Evolutionary conservation across 2,113 vertebrate species (phyloP).

Genomic region (Trematocara stigmaticum): DNA sequence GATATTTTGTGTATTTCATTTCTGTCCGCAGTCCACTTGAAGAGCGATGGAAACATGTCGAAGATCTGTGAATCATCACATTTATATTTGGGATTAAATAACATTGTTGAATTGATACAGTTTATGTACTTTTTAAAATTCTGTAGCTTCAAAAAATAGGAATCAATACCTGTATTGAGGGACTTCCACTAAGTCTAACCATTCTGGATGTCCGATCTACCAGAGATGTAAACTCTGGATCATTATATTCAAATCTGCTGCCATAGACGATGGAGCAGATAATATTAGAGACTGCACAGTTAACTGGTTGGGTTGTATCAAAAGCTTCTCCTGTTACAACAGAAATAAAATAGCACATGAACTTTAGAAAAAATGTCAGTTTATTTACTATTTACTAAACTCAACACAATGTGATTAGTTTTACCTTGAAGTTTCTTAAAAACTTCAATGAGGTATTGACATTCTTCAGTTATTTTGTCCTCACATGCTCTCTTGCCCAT

Average conservation of each 20-base stretch:
- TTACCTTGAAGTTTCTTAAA: not conserved
- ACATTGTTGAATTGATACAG: not conserved
- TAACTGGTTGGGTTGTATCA: not conserved
- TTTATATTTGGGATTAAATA: not conserved
- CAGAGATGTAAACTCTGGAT: fast-evolving
- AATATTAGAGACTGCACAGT: not conserved
- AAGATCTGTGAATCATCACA: not conserved
- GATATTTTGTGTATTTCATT: not conserved
- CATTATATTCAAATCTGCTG: not conserved
- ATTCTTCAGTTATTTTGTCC: not conserved
- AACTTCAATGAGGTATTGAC: not conserved
- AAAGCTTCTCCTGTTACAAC: not conserved
- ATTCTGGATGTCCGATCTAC: fast-evolving
- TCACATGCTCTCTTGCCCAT: not conserved
- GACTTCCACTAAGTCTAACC: fast-evolving
- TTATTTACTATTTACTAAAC: not conserved
- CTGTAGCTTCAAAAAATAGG: not conserved
- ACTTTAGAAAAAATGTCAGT: not conserved
- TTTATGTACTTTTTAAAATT: not conserved
- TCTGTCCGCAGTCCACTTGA: not conserved
- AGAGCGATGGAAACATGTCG: not conserved
- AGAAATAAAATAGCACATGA: not conserved
- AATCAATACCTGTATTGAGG: not conserved
- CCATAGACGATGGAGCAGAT: not conserved
- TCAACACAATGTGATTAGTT: not conserved